phyloP scores from a whole-genome alignment of 2,888 invertebrate genomes.

The Eristalis arbustorum region DNA sequence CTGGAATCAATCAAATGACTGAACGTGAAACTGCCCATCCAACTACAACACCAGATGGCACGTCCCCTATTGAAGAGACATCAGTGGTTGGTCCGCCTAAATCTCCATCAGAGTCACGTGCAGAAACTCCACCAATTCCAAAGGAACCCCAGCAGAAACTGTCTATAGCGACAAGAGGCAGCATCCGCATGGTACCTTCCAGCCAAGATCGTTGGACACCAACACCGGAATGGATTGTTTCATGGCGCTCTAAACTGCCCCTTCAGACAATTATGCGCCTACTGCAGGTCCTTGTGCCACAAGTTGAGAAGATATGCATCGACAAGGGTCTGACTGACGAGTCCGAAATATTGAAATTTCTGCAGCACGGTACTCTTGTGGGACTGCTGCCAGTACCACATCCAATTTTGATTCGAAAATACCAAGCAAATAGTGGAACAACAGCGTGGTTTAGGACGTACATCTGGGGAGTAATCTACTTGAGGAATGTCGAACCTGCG shows the following conservation, averaged over 20 bases:
- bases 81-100: constrained; percentile 52
- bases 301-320: constrained; percentile 99
- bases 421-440: constrained; percentile 99
- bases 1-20: constrained; percentile 93
- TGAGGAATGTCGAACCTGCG: constrained; percentile 98
- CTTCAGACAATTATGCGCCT: constrained; percentile 99
- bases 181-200: constrained; percentile 82
- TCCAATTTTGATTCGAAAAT: constrained; percentile 98
- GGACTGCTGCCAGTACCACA: constrained; percentile 99
- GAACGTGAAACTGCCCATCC: constrained; percentile 96
- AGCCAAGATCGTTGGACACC: constrained; percentile 87
- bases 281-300: constrained; percentile 98
- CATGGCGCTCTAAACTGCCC: constrained; percentile 98
- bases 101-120: constrained; percentile 67
- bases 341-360: constrained; percentile 98
- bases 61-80: constrained; percentile 22
- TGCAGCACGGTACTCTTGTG: constrained; percentile 98
- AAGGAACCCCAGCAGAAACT: constrained; percentile 73
- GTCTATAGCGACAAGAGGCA: constrained; percentile 82
- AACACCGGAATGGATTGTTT: constrained; percentile 95
- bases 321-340: constrained; percentile 99
- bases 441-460: constrained; percentile 99
- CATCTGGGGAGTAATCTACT: constrained; percentile 99
- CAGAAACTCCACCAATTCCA: constrained; percentile 68
- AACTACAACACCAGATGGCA: constrained; percentile 73